Percentiles rank a stretch among this genome's conserved stretches.
Evolutionary conservation across 2,113 vertebrate genomes (phyloP).

Genomic region (Pseudopodoces humilis): DNA sequence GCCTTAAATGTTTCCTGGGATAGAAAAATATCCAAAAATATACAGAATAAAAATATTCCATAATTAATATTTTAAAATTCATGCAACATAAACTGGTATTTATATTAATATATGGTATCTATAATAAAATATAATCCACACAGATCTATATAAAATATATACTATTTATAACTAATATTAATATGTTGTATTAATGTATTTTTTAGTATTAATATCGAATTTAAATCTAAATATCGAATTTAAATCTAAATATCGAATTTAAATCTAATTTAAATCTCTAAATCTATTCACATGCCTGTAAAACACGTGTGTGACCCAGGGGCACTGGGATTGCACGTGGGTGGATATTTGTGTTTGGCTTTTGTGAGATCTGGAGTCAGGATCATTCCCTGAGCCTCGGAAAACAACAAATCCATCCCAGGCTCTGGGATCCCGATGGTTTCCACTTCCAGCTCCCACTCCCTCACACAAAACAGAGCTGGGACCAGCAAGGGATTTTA

Average conservation of each 20-base stretch:
- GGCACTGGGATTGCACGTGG: rapidly evolving
- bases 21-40: not conserved
- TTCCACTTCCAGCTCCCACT: not conserved
- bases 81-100: not conserved
- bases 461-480: not conserved
- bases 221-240: not conserved
- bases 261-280: not conserved
- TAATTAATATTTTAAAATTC: not conserved
- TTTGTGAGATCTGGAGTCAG: not conserved
- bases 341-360: not conserved
- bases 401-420: conserved; percentile 1
- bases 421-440: not conserved
- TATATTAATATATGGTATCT: no score
- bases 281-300: not conserved
- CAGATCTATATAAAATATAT: not conserved
- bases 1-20: not conserved
- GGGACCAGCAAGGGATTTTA: not conserved
- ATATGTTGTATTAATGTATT: rapidly evolving
- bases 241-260: not conserved
- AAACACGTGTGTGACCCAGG: not conserved
- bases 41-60: no score
- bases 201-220: not conserved
- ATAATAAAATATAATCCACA: not conserved
- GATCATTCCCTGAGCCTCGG: not conserved
- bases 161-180: not conserved